A percentile compares a stretch with the other conserved stretches of the same genome.
Evolutionary conservation across 2,888 invertebrate genomes (phyloP).

Genomic region (Formica aserva): DNA sequence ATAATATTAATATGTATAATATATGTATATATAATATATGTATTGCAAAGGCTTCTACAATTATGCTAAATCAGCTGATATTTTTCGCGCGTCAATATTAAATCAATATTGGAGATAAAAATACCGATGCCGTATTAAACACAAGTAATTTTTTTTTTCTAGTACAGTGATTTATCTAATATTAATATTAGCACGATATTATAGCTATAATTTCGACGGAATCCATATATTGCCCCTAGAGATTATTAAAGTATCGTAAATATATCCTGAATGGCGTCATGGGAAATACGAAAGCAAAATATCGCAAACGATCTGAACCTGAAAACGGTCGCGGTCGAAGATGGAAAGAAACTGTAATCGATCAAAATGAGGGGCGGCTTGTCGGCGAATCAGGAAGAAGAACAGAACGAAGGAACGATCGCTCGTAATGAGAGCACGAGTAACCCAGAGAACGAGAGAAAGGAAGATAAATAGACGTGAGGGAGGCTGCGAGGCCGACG

Average conservation of each 20-base stretch:
- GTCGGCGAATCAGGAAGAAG: constrained; percentile 35
- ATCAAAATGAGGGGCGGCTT: neutral
- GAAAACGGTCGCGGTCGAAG: neutral
- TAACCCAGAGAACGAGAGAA: constrained; percentile 58
- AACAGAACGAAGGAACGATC: constrained; percentile 23
- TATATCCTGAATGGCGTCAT: neutral
- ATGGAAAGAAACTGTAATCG: constrained; percentile 15
- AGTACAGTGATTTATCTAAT: neutral
- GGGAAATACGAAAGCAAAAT: neutral
- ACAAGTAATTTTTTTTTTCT: neutral
- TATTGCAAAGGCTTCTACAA: neutral
- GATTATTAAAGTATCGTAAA: neutral
- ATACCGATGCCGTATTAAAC: neutral
- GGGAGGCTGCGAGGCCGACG: constrained; percentile 37
- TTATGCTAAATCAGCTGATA: neutral
- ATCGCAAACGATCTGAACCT: neutral
- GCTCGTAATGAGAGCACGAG: constrained; percentile 41
- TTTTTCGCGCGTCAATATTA: neutral
- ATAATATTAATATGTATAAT: neutral
- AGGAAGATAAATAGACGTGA: constrained; percentile 44
- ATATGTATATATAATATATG: neutral
- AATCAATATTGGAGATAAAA: neutral
- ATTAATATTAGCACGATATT: neutral
- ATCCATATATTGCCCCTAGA: neutral
- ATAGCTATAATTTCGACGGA: neutral